These are phyloP conservation scores for Chaenogobius annularis DNA, from an alignment of 2,113 vertebrate species.

Conservation along the genomic window DNA sequence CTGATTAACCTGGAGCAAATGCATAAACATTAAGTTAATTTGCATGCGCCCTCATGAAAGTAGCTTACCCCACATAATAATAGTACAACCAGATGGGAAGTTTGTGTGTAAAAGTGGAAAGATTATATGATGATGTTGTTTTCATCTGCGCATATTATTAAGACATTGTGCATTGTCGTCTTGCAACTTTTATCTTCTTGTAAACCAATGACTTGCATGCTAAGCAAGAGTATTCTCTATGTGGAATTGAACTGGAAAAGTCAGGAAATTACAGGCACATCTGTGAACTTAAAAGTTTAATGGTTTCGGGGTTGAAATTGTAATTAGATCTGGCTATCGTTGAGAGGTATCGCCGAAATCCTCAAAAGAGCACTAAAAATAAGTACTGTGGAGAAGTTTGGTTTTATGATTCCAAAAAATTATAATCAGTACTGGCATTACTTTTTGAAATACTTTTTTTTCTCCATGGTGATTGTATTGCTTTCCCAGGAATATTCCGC, in stretches of 20 bases:
- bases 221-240: slow-evolving; percentile 9
- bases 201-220: slow-evolving; percentile 49
- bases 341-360: no score
- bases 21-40: slow-evolving; percentile 52
- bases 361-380: not conserved
- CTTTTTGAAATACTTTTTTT: no score
- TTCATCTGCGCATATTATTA: slow-evolving; percentile 63
- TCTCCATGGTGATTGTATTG: no score
- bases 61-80: slow-evolving; percentile 33
- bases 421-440: no score
- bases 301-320: not conserved
- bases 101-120: slow-evolving; percentile 41
- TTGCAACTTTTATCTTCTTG: slow-evolving; percentile 51
- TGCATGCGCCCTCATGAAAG: slow-evolving; percentile 49
- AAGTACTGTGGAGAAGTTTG: no score
- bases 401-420: no score
- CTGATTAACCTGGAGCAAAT: slow-evolving; percentile 69
- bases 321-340: no score
- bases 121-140: slow-evolving; percentile 54
- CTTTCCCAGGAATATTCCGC: no score
- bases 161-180: slow-evolving; percentile 45
- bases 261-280: not conserved
- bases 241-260: not conserved
- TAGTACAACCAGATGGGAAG: slow-evolving; percentile 54
- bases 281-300: not conserved